A percentile compares a stretch with the other conserved stretches of the same genome.
Evolutionary conservation across 1,140 invertebrate species (phyloP).

Genomic region (Cataglyphis hispanica): DNA sequence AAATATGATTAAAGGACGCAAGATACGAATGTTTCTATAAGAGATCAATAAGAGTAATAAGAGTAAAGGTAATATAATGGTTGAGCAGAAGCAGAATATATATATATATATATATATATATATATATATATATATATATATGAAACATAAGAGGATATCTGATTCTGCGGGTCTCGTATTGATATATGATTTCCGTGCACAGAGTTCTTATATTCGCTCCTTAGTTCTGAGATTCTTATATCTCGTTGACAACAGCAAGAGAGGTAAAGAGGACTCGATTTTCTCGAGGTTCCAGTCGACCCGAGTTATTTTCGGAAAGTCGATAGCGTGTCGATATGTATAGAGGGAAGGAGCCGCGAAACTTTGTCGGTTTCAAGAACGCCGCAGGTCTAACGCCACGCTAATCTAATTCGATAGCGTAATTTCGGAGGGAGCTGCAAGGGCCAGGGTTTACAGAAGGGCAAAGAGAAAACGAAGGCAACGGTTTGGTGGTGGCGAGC

Average conservation of each 20-base stretch:
- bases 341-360: neutral
- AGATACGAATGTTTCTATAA: neutral
- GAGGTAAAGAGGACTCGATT: conserved; percentile 33
- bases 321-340: conserved; percentile 29
- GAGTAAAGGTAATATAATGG: no score
- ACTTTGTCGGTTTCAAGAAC: conserved; percentile 40
- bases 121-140: no score
- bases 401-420: conserved; percentile 52
- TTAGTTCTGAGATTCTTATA: conserved; percentile 37
- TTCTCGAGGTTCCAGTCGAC: conserved; percentile 51
- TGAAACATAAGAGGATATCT: neutral
- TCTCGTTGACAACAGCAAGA: neutral
- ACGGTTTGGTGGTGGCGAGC: conserved; percentile 34
- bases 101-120: no score
- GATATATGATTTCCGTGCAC: conserved; percentile 21
- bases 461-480: conserved; percentile 33
- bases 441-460: conserved; percentile 21
- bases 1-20: neutral
- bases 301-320: conserved; percentile 52
- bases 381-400: conserved; percentile 7
- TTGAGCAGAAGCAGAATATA: no score
- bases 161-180: neutral
- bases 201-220: conserved; percentile 4
- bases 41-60: no score
- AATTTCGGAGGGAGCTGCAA: conserved; percentile 21